Percentiles rank a stretch among this genome's conserved stretches.
Evolutionary conservation across 2,888 invertebrate species (phyloP).

Genomic region (Sclerodermus sp.): DNA sequence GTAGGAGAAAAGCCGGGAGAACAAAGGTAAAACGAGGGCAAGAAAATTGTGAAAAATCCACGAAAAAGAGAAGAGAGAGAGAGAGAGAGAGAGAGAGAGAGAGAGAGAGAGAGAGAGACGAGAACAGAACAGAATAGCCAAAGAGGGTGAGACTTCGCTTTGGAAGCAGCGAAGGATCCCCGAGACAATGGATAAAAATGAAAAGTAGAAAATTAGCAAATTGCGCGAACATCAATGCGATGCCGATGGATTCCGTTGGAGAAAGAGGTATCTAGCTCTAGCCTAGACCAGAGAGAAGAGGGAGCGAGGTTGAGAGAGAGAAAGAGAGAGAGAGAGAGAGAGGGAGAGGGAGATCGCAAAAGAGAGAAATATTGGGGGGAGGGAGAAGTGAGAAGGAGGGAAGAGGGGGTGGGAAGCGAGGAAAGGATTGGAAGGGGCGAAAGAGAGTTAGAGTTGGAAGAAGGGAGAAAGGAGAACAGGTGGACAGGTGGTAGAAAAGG

Average conservation of each 20-base stretch:
- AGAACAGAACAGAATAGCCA: background rate
- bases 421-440: background rate
- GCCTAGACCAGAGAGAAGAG: too few species aligned
- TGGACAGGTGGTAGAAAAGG: too few species aligned
- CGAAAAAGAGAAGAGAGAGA: background rate
- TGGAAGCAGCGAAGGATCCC: too few species aligned
- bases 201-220: too few species aligned
- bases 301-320: background rate
- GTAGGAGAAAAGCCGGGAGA: too few species aligned
- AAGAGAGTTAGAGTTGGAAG: constrained; percentile 14
- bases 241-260: too few species aligned
- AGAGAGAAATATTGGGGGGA: background rate
- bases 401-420: constrained; percentile 3
- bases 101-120: background rate
- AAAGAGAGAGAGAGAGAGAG: background rate
- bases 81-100: background rate
- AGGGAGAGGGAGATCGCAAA: background rate
- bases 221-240: too few species aligned
- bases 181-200: too few species aligned
- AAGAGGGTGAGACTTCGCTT: background rate
- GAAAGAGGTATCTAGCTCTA: too few species aligned
- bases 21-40: too few species aligned
- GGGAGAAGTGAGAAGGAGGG: constrained; percentile 8
- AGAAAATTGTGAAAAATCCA: too few species aligned
- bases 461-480: constrained; percentile 18